phyloP scores from a whole-genome alignment of 1,140 invertebrate genomes.

The Euborellia annulipes region DNA sequence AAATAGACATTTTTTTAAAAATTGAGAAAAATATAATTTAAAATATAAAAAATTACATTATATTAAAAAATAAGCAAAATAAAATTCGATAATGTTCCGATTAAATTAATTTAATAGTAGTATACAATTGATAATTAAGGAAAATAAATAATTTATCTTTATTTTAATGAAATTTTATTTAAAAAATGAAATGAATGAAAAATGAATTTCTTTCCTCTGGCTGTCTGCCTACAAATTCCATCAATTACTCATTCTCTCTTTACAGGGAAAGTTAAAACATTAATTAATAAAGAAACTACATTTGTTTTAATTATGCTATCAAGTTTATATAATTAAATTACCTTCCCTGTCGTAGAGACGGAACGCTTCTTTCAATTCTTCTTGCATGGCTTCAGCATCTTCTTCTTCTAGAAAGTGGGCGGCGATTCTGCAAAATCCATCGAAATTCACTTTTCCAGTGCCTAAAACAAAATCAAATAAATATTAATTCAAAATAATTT shows the following conservation, averaged over 20 bases:
- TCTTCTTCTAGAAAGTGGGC: slow-evolving; percentile 81
- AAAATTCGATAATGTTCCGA: no score
- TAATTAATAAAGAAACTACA: background rate
- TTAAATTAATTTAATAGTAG: no score
- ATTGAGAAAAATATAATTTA: no score
- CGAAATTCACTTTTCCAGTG: slow-evolving; percentile 81
- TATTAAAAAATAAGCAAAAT: no score
- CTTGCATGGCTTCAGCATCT: slow-evolving; percentile 82
- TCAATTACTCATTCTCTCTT: background rate
- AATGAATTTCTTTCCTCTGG: no score
- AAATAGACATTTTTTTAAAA: no score
- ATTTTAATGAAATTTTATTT: no score
- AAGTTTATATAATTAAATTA: slow-evolving; percentile 7
- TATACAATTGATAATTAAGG: no score
- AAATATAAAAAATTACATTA: no score
- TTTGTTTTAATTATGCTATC: background rate
- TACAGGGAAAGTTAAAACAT: background rate
- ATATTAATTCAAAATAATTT: background rate
- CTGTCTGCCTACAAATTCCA: background rate
- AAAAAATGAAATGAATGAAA: no score
- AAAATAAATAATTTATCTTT: no score
- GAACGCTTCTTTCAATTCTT: slow-evolving; percentile 89
- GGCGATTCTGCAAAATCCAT: slow-evolving; percentile 80
- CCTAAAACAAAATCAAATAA: slow-evolving; percentile 27
- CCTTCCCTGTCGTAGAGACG: slow-evolving; percentile 47